These are phyloP conservation scores for Zaprionus kolodkinae DNA, from an alignment of 1,140 invertebrate genomes.

Conservation along the genomic window DNA sequence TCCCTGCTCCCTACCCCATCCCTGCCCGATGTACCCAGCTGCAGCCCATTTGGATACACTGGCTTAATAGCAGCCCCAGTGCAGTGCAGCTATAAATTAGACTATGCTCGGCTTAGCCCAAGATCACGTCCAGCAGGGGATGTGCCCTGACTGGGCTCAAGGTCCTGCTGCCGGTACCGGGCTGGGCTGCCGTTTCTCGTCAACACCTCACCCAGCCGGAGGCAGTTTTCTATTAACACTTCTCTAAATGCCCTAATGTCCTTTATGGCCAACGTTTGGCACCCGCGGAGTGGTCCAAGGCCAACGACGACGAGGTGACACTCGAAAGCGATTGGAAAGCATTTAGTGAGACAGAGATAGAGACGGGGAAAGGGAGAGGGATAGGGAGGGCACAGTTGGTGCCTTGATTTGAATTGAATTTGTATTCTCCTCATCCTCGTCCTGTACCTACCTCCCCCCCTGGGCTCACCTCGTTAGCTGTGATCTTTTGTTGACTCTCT, in stretches of 20 bases:
- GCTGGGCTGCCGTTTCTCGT: constrained; percentile 30
- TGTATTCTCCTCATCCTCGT: not conserved
- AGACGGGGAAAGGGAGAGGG: no score
- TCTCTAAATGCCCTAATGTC: constrained; percentile 58
- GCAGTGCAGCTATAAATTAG: constrained; percentile 37
- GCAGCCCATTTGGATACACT: constrained; percentile 15
- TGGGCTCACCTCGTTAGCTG: constrained; percentile 18
- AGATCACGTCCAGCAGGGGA: not conserved
- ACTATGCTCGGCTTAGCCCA: constrained; percentile 1
- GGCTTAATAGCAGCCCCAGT: constrained; percentile 27
- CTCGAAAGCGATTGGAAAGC: constrained; percentile 55
- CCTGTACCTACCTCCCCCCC: not conserved
- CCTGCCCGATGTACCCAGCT: not conserved
- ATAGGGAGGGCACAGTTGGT: not conserved
- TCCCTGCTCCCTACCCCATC: not conserved
- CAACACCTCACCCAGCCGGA: constrained; percentile 61
- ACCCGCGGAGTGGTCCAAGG: constrained; percentile 28
- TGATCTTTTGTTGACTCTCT: constrained; percentile 24
- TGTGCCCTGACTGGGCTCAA: not conserved
- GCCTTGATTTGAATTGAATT: constrained; percentile 6
- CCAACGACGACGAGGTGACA: constrained; percentile 16
- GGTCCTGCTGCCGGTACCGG: not conserved
- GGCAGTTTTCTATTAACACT: constrained; percentile 78
- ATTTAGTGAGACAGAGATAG: constrained; percentile 37
- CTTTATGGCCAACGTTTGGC: constrained; percentile 59